Conservation (phyloP, 1,140 invertebrate genomes). For the Stegodyphus dumicola region DNA sequence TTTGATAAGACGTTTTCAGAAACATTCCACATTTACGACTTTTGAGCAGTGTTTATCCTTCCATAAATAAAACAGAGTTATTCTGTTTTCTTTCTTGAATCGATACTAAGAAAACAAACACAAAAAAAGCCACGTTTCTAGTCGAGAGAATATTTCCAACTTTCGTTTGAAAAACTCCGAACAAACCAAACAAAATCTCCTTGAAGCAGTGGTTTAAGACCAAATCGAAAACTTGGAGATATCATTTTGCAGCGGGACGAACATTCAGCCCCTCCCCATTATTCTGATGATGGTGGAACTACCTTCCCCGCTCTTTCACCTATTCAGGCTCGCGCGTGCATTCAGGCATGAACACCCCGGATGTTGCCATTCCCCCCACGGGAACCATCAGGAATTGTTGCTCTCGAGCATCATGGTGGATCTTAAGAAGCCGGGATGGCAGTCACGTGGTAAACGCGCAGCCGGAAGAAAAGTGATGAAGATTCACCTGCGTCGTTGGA, state of each 20-base stretch:
- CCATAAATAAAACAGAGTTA: too few relatives aligned
- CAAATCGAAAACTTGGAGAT: slow-evolving; percentile 27
- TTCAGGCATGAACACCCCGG: slow-evolving; percentile 11
- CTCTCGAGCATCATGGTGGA: slow-evolving; percentile 13
- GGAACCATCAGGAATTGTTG: background rate
- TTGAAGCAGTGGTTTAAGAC: background rate
- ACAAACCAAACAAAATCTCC: background rate
- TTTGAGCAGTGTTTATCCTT: too few relatives aligned
- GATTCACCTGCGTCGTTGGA: too few relatives aligned
- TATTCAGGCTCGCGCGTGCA: background rate
- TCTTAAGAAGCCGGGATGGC: background rate
- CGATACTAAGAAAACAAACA: background rate
- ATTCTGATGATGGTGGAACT: slow-evolving; percentile 23
- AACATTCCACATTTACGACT: too few relatives aligned
- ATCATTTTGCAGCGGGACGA: slow-evolving; percentile 21
- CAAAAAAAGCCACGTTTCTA: background rate
- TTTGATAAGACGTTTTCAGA: too few relatives aligned
- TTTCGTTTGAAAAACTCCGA: slow-evolving; percentile 12
- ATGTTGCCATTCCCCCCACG: slow-evolving; percentile 9
- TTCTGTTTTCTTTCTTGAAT: too few relatives aligned
- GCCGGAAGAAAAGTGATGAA: background rate
- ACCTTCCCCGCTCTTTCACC: background rate
- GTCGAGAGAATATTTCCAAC: background rate
- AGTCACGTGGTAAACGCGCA: slow-evolving; percentile 27
- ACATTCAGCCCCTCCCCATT: slow-evolving; percentile 8